Base-by-base conservation (phyloP, 2,113 vertebrate species). In the Pelvicachromis taeniatus region DNA sequence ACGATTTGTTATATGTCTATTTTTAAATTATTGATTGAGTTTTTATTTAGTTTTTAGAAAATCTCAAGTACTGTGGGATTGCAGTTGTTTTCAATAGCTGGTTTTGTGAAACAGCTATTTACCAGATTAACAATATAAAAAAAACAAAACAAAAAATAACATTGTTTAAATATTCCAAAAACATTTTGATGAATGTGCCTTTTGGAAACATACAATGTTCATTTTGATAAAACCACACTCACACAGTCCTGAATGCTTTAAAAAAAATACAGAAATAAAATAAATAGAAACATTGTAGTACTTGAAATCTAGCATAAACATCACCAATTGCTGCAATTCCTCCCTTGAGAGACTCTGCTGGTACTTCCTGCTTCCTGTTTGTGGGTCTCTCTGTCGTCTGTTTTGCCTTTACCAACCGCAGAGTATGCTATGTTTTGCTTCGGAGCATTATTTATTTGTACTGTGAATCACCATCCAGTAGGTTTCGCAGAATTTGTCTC, bases 1-100 rank as follows among this genome's bases (percentile, higher is more conserved):
- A 35, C 0, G 0, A 63, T n/a, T 63, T 38, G 31, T 63, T 14
- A 6, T 42, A 14, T 14, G 3, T 38, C 7, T 33, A 7, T 33
- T 33, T 33, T 33, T 33, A 4, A 38, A 9, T 38, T 38, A 10
- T 38, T 38, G 35, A 38, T 10, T 38, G 9, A 9, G 26, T n/a
- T n/a, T n/a, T n/a, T n/a, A n/a, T n/a, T n/a, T n/a, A n/a, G n/a
- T n/a, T n/a, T n/a, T n/a, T n/a, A 48, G 5, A 48, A 14, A 48
- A 10, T 11, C 38, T 40, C 38, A 48, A 48, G 58, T 63, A 11
- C 7, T 38, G 12, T 13, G 21, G 4, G 33, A 65, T 19, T 21
- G 33, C 31, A 63, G 33, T 65, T 38, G 38, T 38, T 35, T n/a
- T 38, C 9, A 12, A 63, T n/a, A 63, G 17, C 9, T 61, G 16